Percentiles rank a stretch among this genome's conserved stretches.
Conservation (phyloP, 2,113 vertebrate species). For the Ceyx margarethae region DNA sequence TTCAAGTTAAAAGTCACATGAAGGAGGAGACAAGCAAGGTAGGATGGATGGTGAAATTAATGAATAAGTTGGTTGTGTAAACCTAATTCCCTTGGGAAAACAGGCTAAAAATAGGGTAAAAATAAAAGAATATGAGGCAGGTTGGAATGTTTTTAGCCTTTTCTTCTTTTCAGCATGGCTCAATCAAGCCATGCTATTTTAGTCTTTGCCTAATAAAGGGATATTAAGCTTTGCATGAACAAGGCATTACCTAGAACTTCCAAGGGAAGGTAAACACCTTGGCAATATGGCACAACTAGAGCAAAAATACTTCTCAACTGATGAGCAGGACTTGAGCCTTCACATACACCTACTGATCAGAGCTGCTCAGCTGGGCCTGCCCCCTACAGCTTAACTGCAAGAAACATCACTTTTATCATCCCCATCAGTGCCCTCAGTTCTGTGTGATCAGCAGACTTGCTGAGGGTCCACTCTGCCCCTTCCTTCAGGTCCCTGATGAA, state of each 20-base stretch:
- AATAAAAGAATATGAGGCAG: neutral
- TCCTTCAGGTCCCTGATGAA: neutral
- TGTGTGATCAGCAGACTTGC: neutral
- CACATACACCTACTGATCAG: neutral
- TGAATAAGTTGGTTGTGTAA: neutral
- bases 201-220: neutral
- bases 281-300: neutral
- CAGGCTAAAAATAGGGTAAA: neutral
- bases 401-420: neutral
- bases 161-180: neutral
- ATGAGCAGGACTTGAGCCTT: neutral
- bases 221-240: neutral
- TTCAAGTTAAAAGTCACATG: neutral
- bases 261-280: neutral
- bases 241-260: neutral
- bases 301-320: neutral
- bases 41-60: neutral
- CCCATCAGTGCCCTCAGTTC: neutral
- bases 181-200: neutral
- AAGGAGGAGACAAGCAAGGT: neutral
- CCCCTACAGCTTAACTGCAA: neutral
- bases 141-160: neutral
- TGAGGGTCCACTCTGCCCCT: neutral
- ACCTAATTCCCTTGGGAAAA: neutral
- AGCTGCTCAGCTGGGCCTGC: neutral